Evolutionary conservation across 1,140 invertebrate genomes (phyloP).

Genomic region (Hypsibius dujardini): DNA sequence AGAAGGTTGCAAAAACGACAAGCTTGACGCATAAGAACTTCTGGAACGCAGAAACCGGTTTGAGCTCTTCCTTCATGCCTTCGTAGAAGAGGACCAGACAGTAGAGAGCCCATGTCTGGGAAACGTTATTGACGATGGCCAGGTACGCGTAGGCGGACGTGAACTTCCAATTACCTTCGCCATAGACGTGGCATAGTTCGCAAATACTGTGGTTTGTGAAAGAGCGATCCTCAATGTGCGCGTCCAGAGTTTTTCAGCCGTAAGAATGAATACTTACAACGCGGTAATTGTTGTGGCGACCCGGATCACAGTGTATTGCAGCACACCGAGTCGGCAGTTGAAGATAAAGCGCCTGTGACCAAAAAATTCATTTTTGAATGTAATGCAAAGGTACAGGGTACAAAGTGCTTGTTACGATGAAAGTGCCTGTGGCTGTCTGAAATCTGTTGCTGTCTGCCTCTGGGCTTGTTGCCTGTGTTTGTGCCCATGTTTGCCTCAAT

Average conservation of each 20-base stretch:
- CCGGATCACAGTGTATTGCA: constrained; percentile 30
- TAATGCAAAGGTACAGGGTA: too few species aligned
- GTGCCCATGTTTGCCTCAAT: too few species aligned
- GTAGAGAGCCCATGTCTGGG: constrained; percentile 75
- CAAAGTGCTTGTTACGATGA: too few species aligned
- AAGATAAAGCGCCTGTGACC: constrained; percentile 29
- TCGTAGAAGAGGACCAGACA: constrained; percentile 81
- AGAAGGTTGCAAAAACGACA: constrained; percentile 93
- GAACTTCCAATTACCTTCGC: constrained; percentile 69
- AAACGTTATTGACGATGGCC: constrained; percentile 74
- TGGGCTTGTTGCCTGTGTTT: too few species aligned
- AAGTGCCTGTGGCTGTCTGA: too few species aligned
- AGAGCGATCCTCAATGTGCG: constrained; percentile 15
- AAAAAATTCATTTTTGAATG: not conserved
- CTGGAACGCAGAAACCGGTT: constrained; percentile 74
- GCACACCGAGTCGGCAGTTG: constrained; percentile 33
- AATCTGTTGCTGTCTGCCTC: too few species aligned
- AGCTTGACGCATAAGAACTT: constrained; percentile 97
- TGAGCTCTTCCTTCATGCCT: constrained; percentile 63
- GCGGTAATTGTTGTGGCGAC: not conserved
- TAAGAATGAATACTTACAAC: not conserved
- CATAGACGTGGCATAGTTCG: constrained; percentile 63
- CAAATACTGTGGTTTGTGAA: constrained; percentile 49
- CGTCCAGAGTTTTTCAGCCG: not conserved
- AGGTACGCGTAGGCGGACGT: constrained; percentile 69